Conservation (phyloP, 2,888 invertebrate genomes). For the Drosophila colorata region DNA sequence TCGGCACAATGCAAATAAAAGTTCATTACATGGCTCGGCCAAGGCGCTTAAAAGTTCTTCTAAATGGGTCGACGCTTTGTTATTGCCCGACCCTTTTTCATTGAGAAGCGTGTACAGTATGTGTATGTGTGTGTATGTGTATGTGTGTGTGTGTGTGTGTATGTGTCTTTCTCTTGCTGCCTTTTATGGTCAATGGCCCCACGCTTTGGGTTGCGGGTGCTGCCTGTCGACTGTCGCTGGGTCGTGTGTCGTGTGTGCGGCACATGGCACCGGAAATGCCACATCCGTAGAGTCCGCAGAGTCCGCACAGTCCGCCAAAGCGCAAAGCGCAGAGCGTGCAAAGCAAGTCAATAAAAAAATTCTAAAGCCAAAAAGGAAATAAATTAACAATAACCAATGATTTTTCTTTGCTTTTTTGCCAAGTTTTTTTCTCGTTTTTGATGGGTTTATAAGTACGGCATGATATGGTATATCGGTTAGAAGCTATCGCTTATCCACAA, state of each 20-base stretch:
- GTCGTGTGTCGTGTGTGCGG: conserved; percentile 47
- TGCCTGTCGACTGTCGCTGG: conserved; percentile 1
- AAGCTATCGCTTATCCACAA: conserved; percentile 39
- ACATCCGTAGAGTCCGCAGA: conserved; percentile 66
- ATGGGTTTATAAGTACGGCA: conserved; percentile 48
- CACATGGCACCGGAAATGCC: conserved; percentile 68
- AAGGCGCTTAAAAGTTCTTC: conserved; percentile 67
- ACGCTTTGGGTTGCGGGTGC: conserved; percentile 50
- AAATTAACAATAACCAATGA: conserved; percentile 79
- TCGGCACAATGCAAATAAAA: conserved; percentile 73
- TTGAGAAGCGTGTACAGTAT: conserved; percentile 11
- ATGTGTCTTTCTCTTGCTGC: conserved; percentile 21
- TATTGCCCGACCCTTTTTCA: conserved; percentile 37
- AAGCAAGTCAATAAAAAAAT: conserved; percentile 66
- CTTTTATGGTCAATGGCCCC: conserved; percentile 74
- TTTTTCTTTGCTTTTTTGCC: conserved; percentile 48
- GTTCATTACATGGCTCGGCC: conserved; percentile 70
- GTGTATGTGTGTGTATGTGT: conserved; percentile 19
- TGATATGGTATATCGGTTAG: conserved; percentile 43
- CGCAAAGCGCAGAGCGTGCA: conserved; percentile 17
- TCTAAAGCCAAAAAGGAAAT: conserved; percentile 75
- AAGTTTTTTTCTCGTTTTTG: conserved; percentile 21
- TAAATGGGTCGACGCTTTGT: conserved; percentile 48
- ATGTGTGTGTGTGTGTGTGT: conserved; percentile 23
- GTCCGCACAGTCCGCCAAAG: conserved; percentile 27